Percentiles rank a stretch among this genome's conserved stretches.
Evolutionary conservation across 2,113 vertebrate species (phyloP).

Genomic region (Aegotheles bennettii): DNA sequence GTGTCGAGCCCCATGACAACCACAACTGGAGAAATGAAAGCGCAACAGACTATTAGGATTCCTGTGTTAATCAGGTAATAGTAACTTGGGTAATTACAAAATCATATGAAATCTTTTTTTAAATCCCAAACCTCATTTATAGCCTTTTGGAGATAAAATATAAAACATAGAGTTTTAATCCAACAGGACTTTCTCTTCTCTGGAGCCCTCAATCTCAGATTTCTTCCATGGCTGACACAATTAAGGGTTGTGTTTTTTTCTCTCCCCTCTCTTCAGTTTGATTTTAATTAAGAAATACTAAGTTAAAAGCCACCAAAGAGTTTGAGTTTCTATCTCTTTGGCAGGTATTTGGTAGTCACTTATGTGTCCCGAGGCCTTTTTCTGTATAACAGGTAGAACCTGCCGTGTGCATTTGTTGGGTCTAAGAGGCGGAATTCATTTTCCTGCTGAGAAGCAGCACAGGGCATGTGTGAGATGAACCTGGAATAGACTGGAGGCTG

Average conservation of each 20-base stretch:
- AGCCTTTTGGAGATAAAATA: slow-evolving; percentile 74
- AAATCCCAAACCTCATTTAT: slow-evolving; percentile 78
- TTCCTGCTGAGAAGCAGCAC: neutral
- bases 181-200: slow-evolving; percentile 71
- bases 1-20: slow-evolving; percentile 77
- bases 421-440: slow-evolving; percentile 12
- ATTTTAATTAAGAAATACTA: slow-evolving; percentile 75
- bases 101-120: slow-evolving; percentile 77
- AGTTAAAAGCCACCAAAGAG: slow-evolving; percentile 57
- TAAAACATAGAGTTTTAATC: slow-evolving; percentile 67
- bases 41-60: slow-evolving; percentile 73
- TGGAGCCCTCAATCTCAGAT: slow-evolving; percentile 46
- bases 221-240: slow-evolving; percentile 62
- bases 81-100: slow-evolving; percentile 80
- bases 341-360: slow-evolving; percentile 51
- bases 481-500: neutral
- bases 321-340: slow-evolving; percentile 31
- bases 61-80: slow-evolving; percentile 79
- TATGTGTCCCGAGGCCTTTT: slow-evolving; percentile 14
- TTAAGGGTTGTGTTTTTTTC: neutral
- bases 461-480: slow-evolving; percentile 6
- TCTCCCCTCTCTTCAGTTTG: slow-evolving; percentile 59
- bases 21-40: slow-evolving; percentile 67
- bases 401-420: neutral
- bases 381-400: neutral